Conservation (phyloP, 1,140 invertebrate genomes). For the Hestina assimilis region DNA sequence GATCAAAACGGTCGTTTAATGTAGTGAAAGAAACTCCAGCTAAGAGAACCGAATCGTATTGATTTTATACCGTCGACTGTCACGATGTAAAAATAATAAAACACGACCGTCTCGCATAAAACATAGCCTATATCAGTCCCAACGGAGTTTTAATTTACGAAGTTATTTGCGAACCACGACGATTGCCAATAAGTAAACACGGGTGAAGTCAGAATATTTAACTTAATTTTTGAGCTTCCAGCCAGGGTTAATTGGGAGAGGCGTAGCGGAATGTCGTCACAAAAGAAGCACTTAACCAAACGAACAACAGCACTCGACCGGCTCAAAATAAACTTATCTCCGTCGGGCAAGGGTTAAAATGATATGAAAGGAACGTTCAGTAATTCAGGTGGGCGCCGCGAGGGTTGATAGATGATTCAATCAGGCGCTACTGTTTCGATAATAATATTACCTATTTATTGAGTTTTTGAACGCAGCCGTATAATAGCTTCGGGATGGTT, state of each 20-base stretch:
- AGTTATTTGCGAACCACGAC: slow-evolving; percentile 60
- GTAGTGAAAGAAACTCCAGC: no score
- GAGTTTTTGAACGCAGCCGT: slow-evolving; percentile 60
- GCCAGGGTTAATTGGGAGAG: slow-evolving; percentile 64
- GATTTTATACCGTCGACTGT: slow-evolving; percentile 26
- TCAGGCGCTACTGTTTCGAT: slow-evolving; percentile 61
- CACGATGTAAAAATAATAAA: slow-evolving; percentile 28
- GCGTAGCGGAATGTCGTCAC: slow-evolving; percentile 65
- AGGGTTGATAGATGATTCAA: slow-evolving; percentile 64
- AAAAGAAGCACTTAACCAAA: slow-evolving; percentile 75
- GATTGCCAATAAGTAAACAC: slow-evolving; percentile 71
- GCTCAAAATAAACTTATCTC: slow-evolving; percentile 77
- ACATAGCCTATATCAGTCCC: slow-evolving; percentile 42
- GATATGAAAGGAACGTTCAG: slow-evolving; percentile 53
- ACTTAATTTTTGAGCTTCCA: slow-evolving; percentile 73
- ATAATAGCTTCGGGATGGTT: no score
- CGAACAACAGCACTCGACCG: slow-evolving; percentile 56
- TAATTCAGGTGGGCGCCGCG: slow-evolving; percentile 63
- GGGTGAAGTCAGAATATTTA: slow-evolving; percentile 65
- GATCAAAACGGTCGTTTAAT: no score
- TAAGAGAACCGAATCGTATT: slow-evolving; percentile 22
- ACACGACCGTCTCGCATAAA: slow-evolving; percentile 34
- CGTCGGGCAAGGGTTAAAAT: slow-evolving; percentile 72
- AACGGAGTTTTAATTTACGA: slow-evolving; percentile 61
- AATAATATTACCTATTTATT: slow-evolving; percentile 64